These are phyloP conservation scores for Pomatostomus ruficeps DNA, from an alignment of 2,113 vertebrate species.

Conservation along the genomic window DNA sequence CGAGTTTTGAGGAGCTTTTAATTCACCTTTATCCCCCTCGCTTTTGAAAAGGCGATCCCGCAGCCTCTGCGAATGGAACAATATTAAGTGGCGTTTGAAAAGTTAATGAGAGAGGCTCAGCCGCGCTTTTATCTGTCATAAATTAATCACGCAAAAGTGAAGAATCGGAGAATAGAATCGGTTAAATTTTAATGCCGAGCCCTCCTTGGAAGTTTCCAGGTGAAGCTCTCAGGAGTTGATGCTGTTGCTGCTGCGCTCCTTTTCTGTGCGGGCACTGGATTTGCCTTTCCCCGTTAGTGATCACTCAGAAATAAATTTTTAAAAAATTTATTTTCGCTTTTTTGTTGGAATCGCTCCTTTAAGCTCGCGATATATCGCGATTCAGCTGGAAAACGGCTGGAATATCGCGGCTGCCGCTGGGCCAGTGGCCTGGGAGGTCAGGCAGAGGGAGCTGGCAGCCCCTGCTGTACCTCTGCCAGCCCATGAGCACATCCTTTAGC, in stretches of 20 bases:
- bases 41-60: conserved; percentile 39
- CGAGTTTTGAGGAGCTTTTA: conserved; percentile 31
- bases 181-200: conserved; percentile 61
- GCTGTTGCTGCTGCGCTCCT: background rate
- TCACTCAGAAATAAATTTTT: background rate
- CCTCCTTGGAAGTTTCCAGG: conserved; percentile 59
- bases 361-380: background rate
- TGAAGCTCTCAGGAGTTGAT: background rate
- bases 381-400: background rate
- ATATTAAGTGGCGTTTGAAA: conserved; percentile 59
- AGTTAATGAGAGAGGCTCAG: conserved; percentile 63
- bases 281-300: background rate
- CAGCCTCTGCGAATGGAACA: conserved; percentile 44
- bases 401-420: background rate
- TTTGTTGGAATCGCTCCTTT: background rate
- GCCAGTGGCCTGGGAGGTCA: conserved; percentile 14
- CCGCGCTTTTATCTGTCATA: conserved; percentile 63
- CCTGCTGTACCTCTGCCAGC: background rate
- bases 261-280: background rate
- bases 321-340: background rate
- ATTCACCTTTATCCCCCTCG: conserved; percentile 27
- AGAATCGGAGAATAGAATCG: conserved; percentile 46
- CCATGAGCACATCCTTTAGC: conserved; percentile 26
- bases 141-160: conserved; percentile 64
- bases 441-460: background rate